Evolutionary conservation across 2,888 invertebrate species (phyloP), one percentile per base, ranked within the genome.

Genomic region (Caenorhabditis doughertyi): DNA sequence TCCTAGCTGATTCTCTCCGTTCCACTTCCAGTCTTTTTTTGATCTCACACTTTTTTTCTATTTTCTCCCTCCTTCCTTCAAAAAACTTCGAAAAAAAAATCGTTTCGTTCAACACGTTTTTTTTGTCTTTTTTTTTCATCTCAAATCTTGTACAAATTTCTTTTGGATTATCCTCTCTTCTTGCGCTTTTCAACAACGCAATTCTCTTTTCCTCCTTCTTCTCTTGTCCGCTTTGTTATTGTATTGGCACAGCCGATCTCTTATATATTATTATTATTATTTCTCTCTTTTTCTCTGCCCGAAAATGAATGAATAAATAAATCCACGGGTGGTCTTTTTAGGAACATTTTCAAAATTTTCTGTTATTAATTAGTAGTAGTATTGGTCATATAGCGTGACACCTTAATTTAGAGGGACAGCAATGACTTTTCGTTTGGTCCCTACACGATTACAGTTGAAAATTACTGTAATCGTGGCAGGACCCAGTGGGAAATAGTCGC

Each of bases 221-320:
- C 39, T n/a, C n/a, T n/a, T n/a, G n/a, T 5, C 13, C 23, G 13
- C 21, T 39, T 60, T 44, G 62, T 62, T 47, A 62, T 47, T 62
- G 62, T 62, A 47, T 62, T 62, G 47, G 62, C 62, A 62, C 62
- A 62, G 62, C 62, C 62, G 62, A 62, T 62, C 60, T 60, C 35
- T 21, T 13, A n/a, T n/a, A n/a, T n/a, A n/a, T n/a, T n/a, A n/a
- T n/a, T n/a, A 23, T 47, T 64, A 39, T 39, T 39, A 9, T 13
- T 39, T 32, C 32, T 9, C 9, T n/a, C 25, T 47, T 13, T 29
- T 8, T 53, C 25, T 1, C 3, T 47, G 25, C 25, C 29, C 23
- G 25, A n/a, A n/a, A n/a, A n/a, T n/a, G 25, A 39, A 13, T 4
- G 5, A 42, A 23, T 42, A 32, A 11, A 11, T 32, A 56, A 32